A percentile compares a stretch with the other conserved stretches of the same genome.
These are phyloP conservation scores for Cossypha polioptera DNA, from an alignment of 2,797 vertebrate species.

Conservation along the genomic window DNA sequence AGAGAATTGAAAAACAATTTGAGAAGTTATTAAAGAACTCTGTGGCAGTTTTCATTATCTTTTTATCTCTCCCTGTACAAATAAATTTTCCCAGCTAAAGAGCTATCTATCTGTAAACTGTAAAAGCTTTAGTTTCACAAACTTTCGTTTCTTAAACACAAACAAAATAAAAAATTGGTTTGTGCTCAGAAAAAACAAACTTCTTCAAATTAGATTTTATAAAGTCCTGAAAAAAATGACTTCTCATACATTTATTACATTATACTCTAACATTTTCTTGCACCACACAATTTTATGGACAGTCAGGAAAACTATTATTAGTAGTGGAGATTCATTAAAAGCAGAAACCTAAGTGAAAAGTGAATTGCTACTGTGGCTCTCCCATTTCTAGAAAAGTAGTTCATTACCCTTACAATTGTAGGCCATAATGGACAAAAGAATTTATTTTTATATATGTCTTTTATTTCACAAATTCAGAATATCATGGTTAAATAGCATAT, in stretches of 20 bases:
- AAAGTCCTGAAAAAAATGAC: not conserved
- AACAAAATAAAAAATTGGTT: not conserved
- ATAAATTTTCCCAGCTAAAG: not conserved
- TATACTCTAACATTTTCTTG: not conserved
- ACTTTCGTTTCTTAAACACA: not conserved
- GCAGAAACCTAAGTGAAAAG: not conserved
- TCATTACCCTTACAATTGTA: not conserved
- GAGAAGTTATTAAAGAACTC: not conserved
- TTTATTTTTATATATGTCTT: not conserved
- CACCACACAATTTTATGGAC: not conserved
- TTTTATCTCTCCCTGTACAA: not conserved
- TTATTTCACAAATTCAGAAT: not conserved
- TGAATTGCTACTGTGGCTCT: not conserved
- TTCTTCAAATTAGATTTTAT: not conserved
- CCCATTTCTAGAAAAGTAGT: not conserved
- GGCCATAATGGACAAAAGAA: not conserved
- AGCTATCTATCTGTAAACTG: not conserved
- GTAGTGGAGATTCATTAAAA: not conserved
- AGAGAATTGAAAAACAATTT: not conserved
- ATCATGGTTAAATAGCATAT: not conserved
- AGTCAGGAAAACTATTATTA: not conserved
- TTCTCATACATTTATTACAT: not conserved
- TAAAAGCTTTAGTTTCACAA: not conserved
- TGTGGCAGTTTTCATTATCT: not conserved
- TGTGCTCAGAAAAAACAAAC: not conserved